phyloP scores from a whole-genome alignment of 2,113 vertebrate species.

The Coptodon bakossiorum region DNA sequence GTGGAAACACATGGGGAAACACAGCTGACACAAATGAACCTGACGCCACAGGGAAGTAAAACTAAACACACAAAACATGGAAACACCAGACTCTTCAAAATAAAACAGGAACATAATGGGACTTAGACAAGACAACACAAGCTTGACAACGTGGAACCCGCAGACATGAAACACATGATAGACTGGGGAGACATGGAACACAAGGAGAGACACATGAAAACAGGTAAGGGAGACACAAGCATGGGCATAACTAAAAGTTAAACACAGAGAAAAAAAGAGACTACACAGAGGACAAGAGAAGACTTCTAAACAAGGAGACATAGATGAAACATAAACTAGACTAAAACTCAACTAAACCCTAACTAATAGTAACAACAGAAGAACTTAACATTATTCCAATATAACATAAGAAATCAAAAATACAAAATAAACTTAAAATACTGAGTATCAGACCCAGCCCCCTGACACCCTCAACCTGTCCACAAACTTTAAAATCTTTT shows the following conservation, averaged over 20 bases:
- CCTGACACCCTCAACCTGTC: background rate
- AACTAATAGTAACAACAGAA: background rate
- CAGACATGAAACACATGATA: background rate
- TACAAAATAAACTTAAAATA: background rate
- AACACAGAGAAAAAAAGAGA: background rate
- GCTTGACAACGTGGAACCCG: background rate
- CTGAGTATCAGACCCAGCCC: background rate
- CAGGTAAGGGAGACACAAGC: background rate
- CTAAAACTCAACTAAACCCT: background rate
- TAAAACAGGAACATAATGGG: background rate
- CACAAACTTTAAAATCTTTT: background rate
- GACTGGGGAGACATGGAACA: background rate
- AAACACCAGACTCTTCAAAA: background rate
- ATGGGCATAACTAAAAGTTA: background rate
- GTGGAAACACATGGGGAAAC: background rate
- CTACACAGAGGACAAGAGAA: background rate
- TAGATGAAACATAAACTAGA: background rate
- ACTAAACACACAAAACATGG: background rate
- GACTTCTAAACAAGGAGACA: background rate
- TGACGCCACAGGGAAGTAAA: background rate
- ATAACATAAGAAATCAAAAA: background rate
- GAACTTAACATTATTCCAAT: background rate
- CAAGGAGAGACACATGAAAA: background rate
- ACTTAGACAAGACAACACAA: background rate
- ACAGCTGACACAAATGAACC: background rate